Base-by-base conservation (phyloP, 2,113 vertebrate genomes). In the Pygoscelis antarcticus region DNA sequence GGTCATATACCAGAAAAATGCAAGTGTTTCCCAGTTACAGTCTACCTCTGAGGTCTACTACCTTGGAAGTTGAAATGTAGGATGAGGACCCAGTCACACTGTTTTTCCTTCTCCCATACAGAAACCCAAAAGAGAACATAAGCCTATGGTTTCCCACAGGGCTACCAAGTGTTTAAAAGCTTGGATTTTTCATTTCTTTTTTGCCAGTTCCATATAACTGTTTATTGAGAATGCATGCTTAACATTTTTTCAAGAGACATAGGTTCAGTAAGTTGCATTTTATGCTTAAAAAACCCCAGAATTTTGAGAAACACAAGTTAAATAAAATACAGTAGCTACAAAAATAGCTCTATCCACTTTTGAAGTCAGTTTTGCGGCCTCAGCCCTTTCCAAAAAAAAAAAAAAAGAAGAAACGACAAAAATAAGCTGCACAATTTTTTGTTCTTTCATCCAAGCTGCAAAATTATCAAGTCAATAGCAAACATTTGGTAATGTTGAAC, bases 381-480 rank as follows among this genome's bases (percentile, higher is more conserved):
- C 58, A 55, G 21, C 5, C 6, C 34, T 85, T 42, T 71, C n/a
- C 5, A 76, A 75, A 83, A 77, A 44, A 84, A 38, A 71, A 52
- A 62, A 55, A 32, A 66, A 49, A 49, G 10, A 51, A 25, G 3
- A 44, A 68, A 18, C 3, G 61, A 76, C 57, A 82, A 60, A 83
- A 84, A 77, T 9, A 95, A 80, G 62, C 52, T 64, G 54, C 25
- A 49, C 9, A 22, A 16, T 46, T 89, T 93, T 83, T 70, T 83
- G 51, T 79, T 70, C 52, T 80, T 88, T 66, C 82, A 95, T 69
- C 75, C 71, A 88, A 90, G 78, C 66, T 88, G 58, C 75, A 92
- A 68, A 95, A 90, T 86, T 79, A 93, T 69, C 49, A 90, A 95
- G 82, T 70, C 85, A 94, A 90, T 29, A 87, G 92, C 87, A 90